Conservation (phyloP, 2,888 invertebrate species). For the Cristatella mucedo region DNA sequence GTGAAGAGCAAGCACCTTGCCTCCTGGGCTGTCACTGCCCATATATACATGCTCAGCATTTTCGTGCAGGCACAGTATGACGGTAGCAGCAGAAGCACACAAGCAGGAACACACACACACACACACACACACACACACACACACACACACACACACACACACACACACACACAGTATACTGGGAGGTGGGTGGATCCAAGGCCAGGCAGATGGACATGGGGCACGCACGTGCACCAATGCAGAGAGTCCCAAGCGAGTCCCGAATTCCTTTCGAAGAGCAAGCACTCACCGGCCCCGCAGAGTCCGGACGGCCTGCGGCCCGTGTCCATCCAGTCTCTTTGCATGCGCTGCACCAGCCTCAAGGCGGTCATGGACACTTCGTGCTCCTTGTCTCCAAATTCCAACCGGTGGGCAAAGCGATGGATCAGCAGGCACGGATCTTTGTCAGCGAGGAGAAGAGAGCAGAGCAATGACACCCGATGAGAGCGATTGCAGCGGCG, state of each 20-base stretch:
- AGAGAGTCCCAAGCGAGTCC: not conserved
- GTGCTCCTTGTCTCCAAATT: conserved; percentile 78
- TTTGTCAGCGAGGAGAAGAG: too few relatives aligned
- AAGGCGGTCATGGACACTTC: conserved; percentile 88
- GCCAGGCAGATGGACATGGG: too few relatives aligned
- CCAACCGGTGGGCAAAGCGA: conserved; percentile 78
- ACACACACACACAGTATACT: not conserved
- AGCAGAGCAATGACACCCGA: conserved; percentile 7
- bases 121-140: too few relatives aligned
- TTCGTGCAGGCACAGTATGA: too few relatives aligned
- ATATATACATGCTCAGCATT: too few relatives aligned
- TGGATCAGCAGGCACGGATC: conserved; percentile 91
- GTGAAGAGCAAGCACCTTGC: too few relatives aligned
- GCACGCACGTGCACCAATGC: too few relatives aligned
- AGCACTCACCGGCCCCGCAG: conserved; percentile 86
- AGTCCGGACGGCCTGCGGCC: conserved; percentile 89
- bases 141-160: too few relatives aligned
- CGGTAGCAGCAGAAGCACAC: too few relatives aligned
- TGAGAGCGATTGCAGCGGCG: conserved; percentile 9
- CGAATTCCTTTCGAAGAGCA: not conserved
- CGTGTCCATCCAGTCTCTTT: conserved; percentile 87
- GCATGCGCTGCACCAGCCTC: conserved; percentile 87
- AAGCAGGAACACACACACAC: too few relatives aligned
- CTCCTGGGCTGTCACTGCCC: too few relatives aligned
- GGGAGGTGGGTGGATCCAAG: not conserved